These are phyloP conservation scores for Meghimatium bilineatum DNA, from an alignment of 2,888 invertebrate genomes.

Conservation along the genomic window DNA sequence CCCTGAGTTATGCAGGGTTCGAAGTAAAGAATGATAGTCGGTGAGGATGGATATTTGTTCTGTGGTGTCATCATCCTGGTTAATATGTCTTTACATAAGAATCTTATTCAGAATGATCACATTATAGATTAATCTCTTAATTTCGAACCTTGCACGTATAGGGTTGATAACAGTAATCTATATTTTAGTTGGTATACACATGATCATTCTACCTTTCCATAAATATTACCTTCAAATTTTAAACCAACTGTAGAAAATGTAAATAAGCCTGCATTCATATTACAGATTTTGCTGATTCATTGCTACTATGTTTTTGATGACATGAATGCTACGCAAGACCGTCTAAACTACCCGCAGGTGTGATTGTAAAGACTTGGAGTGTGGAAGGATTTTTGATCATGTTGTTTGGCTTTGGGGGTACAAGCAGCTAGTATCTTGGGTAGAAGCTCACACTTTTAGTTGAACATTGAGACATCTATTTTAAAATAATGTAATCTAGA, in stretches of 20 bases:
- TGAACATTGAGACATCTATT: too few species aligned
- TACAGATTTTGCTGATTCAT: conserved; percentile 6
- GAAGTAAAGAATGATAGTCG: conserved; percentile 24
- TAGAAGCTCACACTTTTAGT: too few species aligned
- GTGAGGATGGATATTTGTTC: background rate
- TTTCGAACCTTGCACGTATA: conserved; percentile 17
- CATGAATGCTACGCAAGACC: conserved; percentile 66
- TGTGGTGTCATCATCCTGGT: background rate
- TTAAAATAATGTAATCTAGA: too few species aligned
- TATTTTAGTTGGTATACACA: conserved; percentile 10
- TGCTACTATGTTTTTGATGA: conserved; percentile 33
- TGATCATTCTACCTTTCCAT: conserved; percentile 56
- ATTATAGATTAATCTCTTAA: conserved; percentile 8
- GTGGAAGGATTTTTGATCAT: conserved; percentile 78
- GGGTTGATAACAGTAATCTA: background rate
- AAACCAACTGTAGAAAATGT: background rate
- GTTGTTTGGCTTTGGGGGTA: conserved; percentile 50
- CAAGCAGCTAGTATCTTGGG: conserved; percentile 23
- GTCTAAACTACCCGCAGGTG: conserved; percentile 69
- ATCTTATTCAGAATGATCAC: background rate
- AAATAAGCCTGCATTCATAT: conserved; percentile 19
- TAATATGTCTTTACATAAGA: background rate
- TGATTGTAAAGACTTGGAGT: conserved; percentile 52
- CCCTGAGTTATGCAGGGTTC: conserved; percentile 10
- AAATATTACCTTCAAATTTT: background rate